These are phyloP conservation scores for Helarctos malayanus DNA, from an alignment of 2,797 vertebrate species.

Conservation along the genomic window DNA sequence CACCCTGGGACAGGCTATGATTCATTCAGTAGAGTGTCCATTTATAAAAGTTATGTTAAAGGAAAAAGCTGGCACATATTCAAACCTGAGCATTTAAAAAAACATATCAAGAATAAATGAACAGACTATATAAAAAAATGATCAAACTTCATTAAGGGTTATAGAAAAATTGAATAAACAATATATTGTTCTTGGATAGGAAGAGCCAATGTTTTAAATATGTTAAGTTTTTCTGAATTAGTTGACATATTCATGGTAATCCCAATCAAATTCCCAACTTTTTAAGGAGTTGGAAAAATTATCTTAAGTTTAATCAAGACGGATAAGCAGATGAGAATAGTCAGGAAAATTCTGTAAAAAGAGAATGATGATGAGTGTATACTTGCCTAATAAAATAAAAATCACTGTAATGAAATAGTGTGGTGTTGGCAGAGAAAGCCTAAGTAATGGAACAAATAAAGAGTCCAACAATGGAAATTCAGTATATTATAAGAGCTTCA, in stretches of 20 bases:
- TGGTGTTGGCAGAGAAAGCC: neutral
- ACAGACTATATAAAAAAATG: neutral
- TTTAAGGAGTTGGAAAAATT: constrained; percentile 10
- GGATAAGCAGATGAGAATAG: neutral
- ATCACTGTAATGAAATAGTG: neutral
- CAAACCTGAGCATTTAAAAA: neutral
- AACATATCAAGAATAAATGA: neutral
- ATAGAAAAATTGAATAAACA: neutral
- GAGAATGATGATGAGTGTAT: neutral
- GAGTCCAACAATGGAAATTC: constrained; percentile 13
- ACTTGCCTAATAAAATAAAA: constrained; percentile 34
- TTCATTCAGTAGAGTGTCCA: neutral
- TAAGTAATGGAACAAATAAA: neutral
- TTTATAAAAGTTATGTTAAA: neutral
- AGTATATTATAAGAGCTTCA: neutral
- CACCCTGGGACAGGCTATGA: neutral
- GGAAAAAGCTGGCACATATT: neutral
- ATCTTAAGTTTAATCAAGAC: neutral
- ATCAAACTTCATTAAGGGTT: neutral
- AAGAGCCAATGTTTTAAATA: neutral
- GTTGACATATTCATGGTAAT: neutral
- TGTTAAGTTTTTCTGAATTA: neutral
- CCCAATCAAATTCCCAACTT: neutral
- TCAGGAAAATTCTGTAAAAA: constrained; percentile 22
- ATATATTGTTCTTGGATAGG: neutral